Conservation (phyloP, 2,888 invertebrate species). For the Tubulanus polymorphus region DNA sequence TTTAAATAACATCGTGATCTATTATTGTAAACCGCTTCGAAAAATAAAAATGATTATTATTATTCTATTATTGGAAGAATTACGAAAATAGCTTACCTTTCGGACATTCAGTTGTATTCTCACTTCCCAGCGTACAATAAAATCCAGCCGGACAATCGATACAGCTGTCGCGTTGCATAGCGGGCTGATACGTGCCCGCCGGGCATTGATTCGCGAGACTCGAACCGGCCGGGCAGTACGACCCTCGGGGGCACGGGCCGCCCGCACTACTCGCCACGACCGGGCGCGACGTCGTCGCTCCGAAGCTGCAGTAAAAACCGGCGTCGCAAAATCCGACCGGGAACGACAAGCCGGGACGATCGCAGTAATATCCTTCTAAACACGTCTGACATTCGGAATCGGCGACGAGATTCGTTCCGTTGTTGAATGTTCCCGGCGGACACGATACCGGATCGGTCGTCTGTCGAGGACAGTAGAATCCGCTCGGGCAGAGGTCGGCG, state of each 20-base stretch:
- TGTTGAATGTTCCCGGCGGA: slow-evolving; percentile 45
- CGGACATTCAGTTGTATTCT: slow-evolving; percentile 32
- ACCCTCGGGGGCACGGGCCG: slow-evolving; percentile 45
- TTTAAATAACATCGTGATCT: too few species aligned
- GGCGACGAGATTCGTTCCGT: slow-evolving; percentile 25
- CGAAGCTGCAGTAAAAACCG: slow-evolving; percentile 42
- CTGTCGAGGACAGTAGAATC: slow-evolving; percentile 39
- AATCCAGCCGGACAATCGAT: slow-evolving; percentile 41
- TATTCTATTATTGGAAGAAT: too few species aligned
- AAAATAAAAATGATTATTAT: too few species aligned
- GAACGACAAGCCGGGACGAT: slow-evolving; percentile 32
- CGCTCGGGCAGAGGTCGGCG: slow-evolving; percentile 40
- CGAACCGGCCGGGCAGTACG: slow-evolving; percentile 38
- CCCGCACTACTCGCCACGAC: slow-evolving; percentile 28
- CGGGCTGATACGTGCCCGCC: slow-evolving; percentile 37
- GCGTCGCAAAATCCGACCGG: slow-evolving; percentile 36
- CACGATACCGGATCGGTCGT: slow-evolving; percentile 38
- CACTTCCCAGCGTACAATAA: slow-evolving; percentile 38
- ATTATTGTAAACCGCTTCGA: too few species aligned
- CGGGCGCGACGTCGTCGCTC: slow-evolving; percentile 37
- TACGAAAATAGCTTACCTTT: slow-evolving; percentile 38
- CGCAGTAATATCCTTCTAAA: slow-evolving; percentile 42
- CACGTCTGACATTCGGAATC: slow-evolving; percentile 35
- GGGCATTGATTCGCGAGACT: slow-evolving; percentile 32
- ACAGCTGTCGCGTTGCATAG: slow-evolving; percentile 34